phyloP scores from a whole-genome alignment of 1,140 invertebrate species.

The Mesaphorura yosii region DNA sequence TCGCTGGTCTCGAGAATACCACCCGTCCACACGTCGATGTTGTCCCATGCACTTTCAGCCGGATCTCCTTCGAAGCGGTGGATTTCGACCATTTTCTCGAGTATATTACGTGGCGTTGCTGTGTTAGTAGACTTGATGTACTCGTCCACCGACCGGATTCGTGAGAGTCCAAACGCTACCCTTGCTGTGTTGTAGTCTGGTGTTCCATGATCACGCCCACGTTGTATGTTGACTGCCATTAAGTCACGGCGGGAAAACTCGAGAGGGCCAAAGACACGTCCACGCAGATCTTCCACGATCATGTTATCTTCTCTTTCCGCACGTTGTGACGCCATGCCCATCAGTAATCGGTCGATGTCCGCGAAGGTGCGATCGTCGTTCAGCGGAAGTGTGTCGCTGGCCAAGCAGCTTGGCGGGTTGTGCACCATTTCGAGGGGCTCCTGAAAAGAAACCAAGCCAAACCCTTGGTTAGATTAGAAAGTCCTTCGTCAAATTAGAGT shows the following conservation, averaged over 20 bases:
- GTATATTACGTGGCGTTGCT: no score
- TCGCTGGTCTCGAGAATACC: slow-evolving; percentile 51
- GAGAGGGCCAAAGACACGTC: slow-evolving; percentile 49
- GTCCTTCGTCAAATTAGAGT: neutral
- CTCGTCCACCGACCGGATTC: no score
- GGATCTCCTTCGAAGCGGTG: no score
- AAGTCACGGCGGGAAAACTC: slow-evolving; percentile 55
- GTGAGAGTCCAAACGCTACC: no score
- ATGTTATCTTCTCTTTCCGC: slow-evolving; percentile 52
- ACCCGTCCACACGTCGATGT: slow-evolving; percentile 54
- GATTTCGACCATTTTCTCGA: no score
- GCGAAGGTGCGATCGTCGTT: slow-evolving; percentile 28
- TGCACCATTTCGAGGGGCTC: slow-evolving; percentile 20
- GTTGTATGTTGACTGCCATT: slow-evolving; percentile 54
- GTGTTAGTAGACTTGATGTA: no score
- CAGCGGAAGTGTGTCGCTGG: neutral
- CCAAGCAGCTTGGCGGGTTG: neutral
- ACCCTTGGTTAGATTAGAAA: neutral
- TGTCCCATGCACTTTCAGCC: no score
- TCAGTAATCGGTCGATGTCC: slow-evolving; percentile 47
- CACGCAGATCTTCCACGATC: slow-evolving; percentile 54
- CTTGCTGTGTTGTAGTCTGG: slow-evolving; percentile 50
- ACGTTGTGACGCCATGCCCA: slow-evolving; percentile 50
- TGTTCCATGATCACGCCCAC: slow-evolving; percentile 39
- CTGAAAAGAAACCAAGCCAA: no score